Conservation (phyloP, 2,888 invertebrate species). For the Aproaerema taeniolella region DNA sequence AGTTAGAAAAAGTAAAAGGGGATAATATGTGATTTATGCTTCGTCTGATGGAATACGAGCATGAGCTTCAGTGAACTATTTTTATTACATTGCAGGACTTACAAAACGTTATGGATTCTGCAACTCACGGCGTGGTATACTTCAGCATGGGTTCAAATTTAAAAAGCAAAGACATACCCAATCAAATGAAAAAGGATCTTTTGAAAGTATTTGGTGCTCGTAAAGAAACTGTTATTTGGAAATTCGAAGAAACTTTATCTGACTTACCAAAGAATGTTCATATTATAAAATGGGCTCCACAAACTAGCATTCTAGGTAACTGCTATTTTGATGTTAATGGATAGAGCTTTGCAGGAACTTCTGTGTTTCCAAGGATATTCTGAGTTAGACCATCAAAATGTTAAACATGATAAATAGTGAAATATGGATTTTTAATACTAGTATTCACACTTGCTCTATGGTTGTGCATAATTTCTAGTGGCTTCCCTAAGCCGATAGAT, state of each 20-base stretch:
- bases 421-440: not conserved
- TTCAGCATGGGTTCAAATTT: constrained; percentile 56
- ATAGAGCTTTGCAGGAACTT: too few relatives aligned
- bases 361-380: not conserved
- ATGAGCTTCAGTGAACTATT: too few relatives aligned
- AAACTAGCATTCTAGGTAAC: constrained; percentile 35
- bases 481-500: too few relatives aligned
- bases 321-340: too few relatives aligned
- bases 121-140: constrained; percentile 46
- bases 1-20: too few relatives aligned
- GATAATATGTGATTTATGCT: too few relatives aligned
- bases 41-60: too few relatives aligned
- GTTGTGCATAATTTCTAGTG: too few relatives aligned
- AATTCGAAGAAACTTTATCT: constrained; percentile 40
- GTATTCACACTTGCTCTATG: too few relatives aligned
- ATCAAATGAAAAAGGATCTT: constrained; percentile 29
- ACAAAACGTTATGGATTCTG: constrained; percentile 39
- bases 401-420: not conserved
- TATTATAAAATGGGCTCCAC: constrained; percentile 45
- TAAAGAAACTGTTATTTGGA: constrained; percentile 55
- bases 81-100: constrained; percentile 38
- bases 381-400: too few relatives aligned
- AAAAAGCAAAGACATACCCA: constrained; percentile 37
- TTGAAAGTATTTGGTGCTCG: constrained; percentile 41
- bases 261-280: constrained; percentile 43